Evolutionary conservation across 2,113 vertebrate species (phyloP), one percentile per base, ranked within the genome.

Genomic region (Cyphomyrus plagiostoma): DNA sequence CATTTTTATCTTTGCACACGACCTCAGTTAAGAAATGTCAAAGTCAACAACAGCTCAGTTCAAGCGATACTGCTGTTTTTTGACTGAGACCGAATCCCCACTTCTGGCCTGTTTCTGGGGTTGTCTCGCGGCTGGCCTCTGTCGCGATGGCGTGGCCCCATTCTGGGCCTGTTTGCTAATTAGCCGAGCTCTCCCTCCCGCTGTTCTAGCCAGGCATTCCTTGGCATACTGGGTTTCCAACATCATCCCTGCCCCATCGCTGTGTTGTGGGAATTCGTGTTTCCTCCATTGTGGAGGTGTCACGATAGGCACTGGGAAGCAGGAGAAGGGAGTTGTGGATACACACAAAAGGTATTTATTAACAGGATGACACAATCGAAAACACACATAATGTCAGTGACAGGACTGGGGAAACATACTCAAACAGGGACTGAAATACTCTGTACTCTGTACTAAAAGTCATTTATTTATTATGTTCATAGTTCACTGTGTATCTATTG

Each of bases 211-310:
- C 94, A 94, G 93, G 93, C 30, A 93, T 95, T 94, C 92, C 92
- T 93, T 4, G 89, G 91, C 93, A 94, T 94, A 95, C 94, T 92
- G 93, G 90, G 92, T 94, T 95, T 92, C 95, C 91, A 90, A 86
- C 95, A 92, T 91, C 90, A 92, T 94, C 93, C 92, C 94, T 48
- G 93, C 85, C 83, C 46, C 92, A 90, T 89, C 45, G 87, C 88
- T 90, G 90, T 93, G 90, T 95, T 92, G 88, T 89, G 94, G 95
- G 95, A 95, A 93, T 95, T 95, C 95, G 94, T 93, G 88, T 92
- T 96, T 96, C 95, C 94, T 94, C 94, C 52, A 84, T 92, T 90
- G 91, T 89, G 89, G 91, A 92, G 10, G 49, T 50, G 49, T 50
- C 11, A 50, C 11, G 49, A 13, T 50, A 3, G 49, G 11, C 11